Conservation (phyloP, 2,797 vertebrate genomes). For the Lagorchestes hirsutus region DNA sequence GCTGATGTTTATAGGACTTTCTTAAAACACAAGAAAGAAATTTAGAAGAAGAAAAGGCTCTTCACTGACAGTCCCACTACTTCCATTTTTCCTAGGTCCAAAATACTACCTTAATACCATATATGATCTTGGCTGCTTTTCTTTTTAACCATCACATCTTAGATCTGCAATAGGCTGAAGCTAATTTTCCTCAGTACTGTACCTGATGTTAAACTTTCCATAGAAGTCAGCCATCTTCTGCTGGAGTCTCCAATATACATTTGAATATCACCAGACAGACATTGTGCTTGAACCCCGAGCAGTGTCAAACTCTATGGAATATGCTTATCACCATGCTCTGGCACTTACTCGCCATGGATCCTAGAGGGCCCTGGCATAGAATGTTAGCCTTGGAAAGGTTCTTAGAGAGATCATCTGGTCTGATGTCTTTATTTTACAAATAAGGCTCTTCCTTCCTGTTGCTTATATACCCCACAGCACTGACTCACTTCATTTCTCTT, state of each 20-base stretch:
- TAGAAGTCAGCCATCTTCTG: background rate
- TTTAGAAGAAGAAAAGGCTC: background rate
- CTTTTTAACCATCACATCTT: background rate
- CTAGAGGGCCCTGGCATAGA: background rate
- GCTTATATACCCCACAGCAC: background rate
- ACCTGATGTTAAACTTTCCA: background rate
- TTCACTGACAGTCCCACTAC: background rate
- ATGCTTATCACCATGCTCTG: background rate
- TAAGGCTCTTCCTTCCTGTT: background rate
- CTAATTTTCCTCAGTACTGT: background rate
- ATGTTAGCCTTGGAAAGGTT: background rate
- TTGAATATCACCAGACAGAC: background rate
- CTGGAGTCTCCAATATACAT: background rate
- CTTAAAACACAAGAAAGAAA: background rate
- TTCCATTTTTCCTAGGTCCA: background rate
- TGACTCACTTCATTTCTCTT: background rate
- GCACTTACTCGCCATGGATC: background rate
- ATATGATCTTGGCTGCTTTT: background rate
- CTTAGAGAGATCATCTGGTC: background rate
- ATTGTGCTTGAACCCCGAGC: background rate
- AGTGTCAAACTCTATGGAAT: background rate
- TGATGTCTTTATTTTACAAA: background rate
- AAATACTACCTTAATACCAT: background rate
- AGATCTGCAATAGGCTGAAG: background rate
- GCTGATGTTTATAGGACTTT: background rate